Percentiles rank a stretch among this genome's conserved stretches.
Evolutionary conservation across 2,113 vertebrate genomes (phyloP).

Genomic region (Gambusia affinis): DNA sequence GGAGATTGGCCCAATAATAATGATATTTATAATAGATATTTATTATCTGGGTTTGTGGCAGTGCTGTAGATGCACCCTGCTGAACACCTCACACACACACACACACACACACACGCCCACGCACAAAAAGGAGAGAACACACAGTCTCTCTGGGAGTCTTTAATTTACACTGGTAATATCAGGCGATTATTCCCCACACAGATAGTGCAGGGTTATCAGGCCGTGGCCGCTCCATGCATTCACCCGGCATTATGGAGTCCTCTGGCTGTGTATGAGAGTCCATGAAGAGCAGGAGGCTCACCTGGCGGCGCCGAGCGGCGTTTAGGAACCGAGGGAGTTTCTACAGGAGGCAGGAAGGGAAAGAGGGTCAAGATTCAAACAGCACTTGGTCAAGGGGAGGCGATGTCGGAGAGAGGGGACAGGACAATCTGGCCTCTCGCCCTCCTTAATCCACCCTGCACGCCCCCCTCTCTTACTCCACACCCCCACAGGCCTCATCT

Average conservation of each 20-base stretch:
- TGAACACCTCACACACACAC: constrained; percentile 42
- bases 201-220: constrained; percentile 72
- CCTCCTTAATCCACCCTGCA: constrained; percentile 29
- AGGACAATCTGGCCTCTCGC: constrained; percentile 73
- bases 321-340: constrained; percentile 62
- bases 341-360: constrained; percentile 10
- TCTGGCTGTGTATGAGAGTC: constrained; percentile 43
- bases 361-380: constrained; percentile 75
- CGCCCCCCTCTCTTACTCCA: constrained; percentile 14
- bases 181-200: constrained; percentile 72
- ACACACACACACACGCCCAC: constrained; percentile 6
- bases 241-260: constrained; percentile 60
- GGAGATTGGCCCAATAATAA: constrained; percentile 84
- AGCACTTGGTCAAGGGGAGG: constrained; percentile 65
- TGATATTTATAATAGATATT: constrained; percentile 87
- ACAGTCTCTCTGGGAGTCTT: constrained; percentile 59
- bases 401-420: constrained; percentile 64
- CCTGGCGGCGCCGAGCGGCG: constrained; percentile 60
- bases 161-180: constrained; percentile 76
- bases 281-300: constrained; percentile 47
- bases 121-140: constrained; percentile 2
- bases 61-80: constrained; percentile 54
- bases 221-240: constrained; percentile 55
- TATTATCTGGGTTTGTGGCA: constrained; percentile 81
- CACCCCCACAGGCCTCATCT: constrained; percentile 68